These are phyloP conservation scores for Archips xylosteana DNA, from an alignment of 2,888 invertebrate species.

Conservation along the genomic window DNA sequence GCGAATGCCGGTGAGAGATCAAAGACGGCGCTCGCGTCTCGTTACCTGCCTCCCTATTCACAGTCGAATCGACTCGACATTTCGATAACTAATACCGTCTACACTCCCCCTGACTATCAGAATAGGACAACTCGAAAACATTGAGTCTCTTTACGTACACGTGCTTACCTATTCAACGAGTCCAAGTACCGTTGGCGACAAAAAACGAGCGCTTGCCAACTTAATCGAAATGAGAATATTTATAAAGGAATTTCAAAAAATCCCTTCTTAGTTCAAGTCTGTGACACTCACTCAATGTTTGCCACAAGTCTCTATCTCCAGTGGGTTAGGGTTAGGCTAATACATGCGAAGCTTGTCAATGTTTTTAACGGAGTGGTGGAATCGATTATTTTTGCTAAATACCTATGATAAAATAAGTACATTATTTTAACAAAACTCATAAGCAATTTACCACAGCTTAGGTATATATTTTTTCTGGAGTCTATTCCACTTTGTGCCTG, in stretches of 20 bases:
- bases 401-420: no score
- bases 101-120: not conserved
- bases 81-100: constrained; percentile 29
- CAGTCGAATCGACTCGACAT: constrained; percentile 18
- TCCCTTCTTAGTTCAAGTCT: no score
- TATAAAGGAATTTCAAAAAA: not conserved
- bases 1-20: constrained; percentile 67
- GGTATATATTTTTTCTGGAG: no score
- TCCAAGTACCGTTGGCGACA: constrained; percentile 7
- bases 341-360: no score
- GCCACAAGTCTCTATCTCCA: no score
- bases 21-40: constrained; percentile 66
- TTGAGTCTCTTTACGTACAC: not conserved
- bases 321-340: no score
- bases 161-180: constrained; percentile 13
- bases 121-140: constrained; percentile 12
- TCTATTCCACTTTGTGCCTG: no score
- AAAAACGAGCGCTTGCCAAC: constrained; percentile 4
- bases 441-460: no score
- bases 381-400: no score
- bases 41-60: constrained; percentile 55
- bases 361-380: no score
- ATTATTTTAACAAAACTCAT: no score
- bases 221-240: constrained; percentile 3
- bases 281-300: no score